These are phyloP conservation scores for Hippocampus abdominalis DNA, from an alignment of 2,113 vertebrate genomes.

Conservation along the genomic window DNA sequence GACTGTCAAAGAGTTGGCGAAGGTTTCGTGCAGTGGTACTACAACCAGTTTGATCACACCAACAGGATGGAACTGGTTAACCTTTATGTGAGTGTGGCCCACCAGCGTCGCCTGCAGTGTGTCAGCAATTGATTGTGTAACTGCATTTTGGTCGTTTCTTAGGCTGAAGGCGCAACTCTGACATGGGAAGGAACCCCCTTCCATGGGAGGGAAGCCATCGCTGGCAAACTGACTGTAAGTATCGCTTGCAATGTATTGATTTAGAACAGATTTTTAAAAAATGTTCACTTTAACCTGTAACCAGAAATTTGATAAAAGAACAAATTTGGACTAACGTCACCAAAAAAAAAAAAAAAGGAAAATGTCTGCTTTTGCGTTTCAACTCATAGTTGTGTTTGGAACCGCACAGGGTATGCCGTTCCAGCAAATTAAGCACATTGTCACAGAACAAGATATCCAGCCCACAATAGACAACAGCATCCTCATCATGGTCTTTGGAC, in stretches of 20 bases:
- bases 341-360: too few species aligned
- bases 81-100: slow-evolving; percentile 62
- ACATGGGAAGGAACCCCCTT: slow-evolving; percentile 73
- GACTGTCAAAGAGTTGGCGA: slow-evolving; percentile 71
- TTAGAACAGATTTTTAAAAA: too few species aligned
- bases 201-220: slow-evolving; percentile 65
- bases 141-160: not conserved
- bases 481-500: slow-evolving; percentile 70
- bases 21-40: slow-evolving; percentile 70
- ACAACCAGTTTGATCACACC: slow-evolving; percentile 62
- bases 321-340: too few species aligned
- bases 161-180: slow-evolving; percentile 61
- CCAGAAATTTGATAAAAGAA: too few species aligned
- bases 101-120: not conserved
- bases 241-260: not conserved
- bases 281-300: too few species aligned
- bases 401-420: slow-evolving; percentile 62
- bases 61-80: slow-evolving; percentile 63
- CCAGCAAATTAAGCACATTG: slow-evolving; percentile 61
- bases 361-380: not conserved
- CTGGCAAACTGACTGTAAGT: slow-evolving; percentile 66
- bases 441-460: slow-evolving; percentile 67
- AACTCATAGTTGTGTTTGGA: not conserved
- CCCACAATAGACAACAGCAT: slow-evolving; percentile 66
- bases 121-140: not conserved